Evolutionary conservation across 2,888 invertebrate genomes (phyloP).

Genomic region (Eupithecia abbreviata): DNA sequence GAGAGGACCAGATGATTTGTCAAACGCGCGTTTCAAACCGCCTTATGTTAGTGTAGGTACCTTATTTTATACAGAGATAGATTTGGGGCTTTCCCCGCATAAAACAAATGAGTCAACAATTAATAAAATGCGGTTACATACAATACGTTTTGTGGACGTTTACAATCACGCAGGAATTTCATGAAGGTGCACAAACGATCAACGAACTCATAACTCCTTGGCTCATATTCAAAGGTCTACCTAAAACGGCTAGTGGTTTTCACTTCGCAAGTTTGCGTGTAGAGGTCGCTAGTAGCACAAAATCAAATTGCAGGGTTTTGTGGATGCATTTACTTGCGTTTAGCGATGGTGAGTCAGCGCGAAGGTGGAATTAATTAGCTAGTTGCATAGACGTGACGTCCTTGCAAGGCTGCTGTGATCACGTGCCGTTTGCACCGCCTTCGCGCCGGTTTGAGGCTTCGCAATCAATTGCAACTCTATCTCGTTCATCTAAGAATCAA

Average conservation of each 20-base stretch:
- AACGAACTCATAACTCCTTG: constrained; percentile 44
- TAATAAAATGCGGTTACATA: not conserved
- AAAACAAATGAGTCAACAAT: not conserved
- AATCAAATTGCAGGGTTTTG: constrained; percentile 37
- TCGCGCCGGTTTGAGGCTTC: constrained; percentile 15
- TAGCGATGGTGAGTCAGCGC: constrained; percentile 68
- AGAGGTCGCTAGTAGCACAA: constrained; percentile 43
- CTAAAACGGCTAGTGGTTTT: constrained; percentile 38
- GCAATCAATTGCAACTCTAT: constrained; percentile 15
- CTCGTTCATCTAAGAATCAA: constrained; percentile 8
- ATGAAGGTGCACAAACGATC: constrained; percentile 37
- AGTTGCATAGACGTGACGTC: constrained; percentile 77
- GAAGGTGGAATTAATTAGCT: constrained; percentile 80
- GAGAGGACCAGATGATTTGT: not conserved
- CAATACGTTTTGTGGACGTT: constrained; percentile 13
- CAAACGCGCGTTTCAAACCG: not conserved
- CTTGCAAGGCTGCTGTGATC: constrained; percentile 80
- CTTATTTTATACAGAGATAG: not conserved
- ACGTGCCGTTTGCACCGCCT: constrained; percentile 58
- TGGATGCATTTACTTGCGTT: constrained; percentile 30
- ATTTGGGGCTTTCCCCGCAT: not conserved
- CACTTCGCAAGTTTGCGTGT: constrained; percentile 38
- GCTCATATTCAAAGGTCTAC: constrained; percentile 43
- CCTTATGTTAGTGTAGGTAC: not conserved
- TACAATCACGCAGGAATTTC: constrained; percentile 34